These are phyloP conservation scores for Hydriomena furcata DNA, from an alignment of 2,888 invertebrate species.

Conservation along the genomic window DNA sequence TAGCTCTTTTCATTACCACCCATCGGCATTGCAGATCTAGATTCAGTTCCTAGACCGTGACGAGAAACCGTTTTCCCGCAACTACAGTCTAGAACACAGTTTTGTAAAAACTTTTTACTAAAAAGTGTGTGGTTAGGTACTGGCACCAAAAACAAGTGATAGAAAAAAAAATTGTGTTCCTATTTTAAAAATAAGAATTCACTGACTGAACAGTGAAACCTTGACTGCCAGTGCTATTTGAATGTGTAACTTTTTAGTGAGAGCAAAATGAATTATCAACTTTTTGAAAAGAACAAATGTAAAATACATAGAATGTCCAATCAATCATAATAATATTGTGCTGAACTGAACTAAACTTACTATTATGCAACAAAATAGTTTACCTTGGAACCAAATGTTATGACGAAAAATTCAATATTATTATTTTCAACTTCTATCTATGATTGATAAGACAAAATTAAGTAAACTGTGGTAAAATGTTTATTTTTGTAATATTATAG, in stretches of 20 bases:
- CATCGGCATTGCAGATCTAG: constrained; percentile 51
- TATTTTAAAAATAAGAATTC: constrained; percentile 6
- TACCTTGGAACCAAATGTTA: constrained; percentile 19
- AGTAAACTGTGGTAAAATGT: background rate
- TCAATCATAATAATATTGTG: no score
- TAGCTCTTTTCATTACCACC: constrained; percentile 50
- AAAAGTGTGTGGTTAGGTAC: constrained; percentile 6
- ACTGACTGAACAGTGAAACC: no score
- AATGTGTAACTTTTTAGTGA: constrained; percentile 1
- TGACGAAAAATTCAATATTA: constrained; percentile 10
- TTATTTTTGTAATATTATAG: no score
- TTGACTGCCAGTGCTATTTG: constrained; percentile 14
- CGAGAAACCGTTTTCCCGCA: background rate
- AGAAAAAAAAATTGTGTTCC: no score
- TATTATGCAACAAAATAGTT: constrained; percentile 5
- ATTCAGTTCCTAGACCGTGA: constrained; percentile 37
- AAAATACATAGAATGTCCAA: no score
- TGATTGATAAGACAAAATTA: no score
- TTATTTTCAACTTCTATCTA: background rate
- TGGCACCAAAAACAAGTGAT: constrained; percentile 7
- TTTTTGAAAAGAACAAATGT: constrained; percentile 7
- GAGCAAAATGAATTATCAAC: background rate
- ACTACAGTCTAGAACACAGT: background rate
- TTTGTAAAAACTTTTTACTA: no score
- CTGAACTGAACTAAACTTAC: background rate